phyloP scores from a whole-genome alignment of 2,888 invertebrate genomes.

The Balanococcus diminutus region DNA sequence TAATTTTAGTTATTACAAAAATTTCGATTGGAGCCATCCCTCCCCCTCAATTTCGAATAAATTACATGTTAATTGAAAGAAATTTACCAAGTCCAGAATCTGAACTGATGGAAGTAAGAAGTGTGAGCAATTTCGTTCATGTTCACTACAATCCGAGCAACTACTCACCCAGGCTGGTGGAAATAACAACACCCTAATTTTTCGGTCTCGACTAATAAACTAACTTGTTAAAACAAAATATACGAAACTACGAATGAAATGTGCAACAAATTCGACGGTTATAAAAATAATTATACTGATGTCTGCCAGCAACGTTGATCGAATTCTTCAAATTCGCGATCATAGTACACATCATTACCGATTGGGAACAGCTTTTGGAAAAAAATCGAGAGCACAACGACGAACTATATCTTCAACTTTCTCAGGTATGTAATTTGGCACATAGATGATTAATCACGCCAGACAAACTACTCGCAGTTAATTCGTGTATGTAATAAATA shows the following conservation, averaged over 20 bases:
- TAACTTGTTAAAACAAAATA: background rate
- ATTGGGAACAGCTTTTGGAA: background rate
- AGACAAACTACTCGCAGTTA: background rate
- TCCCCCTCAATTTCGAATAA: too few species aligned
- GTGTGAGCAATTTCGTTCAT: too few species aligned
- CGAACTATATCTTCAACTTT: background rate
- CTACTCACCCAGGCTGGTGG: too few species aligned
- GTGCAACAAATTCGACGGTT: conserved; percentile 10
- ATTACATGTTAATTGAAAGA: too few species aligned
- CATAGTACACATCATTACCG: background rate
- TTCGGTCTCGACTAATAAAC: too few species aligned
- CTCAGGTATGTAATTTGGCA: background rate
- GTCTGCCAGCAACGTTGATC: background rate
- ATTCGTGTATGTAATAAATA: background rate
- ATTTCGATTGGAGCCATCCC: too few species aligned
- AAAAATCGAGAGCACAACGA: background rate
- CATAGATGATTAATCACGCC: background rate
- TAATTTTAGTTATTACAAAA: too few species aligned
- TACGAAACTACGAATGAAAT: conserved; percentile 1
- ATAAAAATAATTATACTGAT: background rate
- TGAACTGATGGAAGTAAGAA: too few species aligned
- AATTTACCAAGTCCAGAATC: too few species aligned
- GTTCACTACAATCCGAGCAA: too few species aligned
- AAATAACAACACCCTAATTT: too few species aligned
- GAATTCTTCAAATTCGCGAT: background rate